Percentiles rank a stretch among this genome's conserved stretches.
Conservation (phyloP, 2,888 invertebrate genomes). For the Branchellion lobata region DNA sequence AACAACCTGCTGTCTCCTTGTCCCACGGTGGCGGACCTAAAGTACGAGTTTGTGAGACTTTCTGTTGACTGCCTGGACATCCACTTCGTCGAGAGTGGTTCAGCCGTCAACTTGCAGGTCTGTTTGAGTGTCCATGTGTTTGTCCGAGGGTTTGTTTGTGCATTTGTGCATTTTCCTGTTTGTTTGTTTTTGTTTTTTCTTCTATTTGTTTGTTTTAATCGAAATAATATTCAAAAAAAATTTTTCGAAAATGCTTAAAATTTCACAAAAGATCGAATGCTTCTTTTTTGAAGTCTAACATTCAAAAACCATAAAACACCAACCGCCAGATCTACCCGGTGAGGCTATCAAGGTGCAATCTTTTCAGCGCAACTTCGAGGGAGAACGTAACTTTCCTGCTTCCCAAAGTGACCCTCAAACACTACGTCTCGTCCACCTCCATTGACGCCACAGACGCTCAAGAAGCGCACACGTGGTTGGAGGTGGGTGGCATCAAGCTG, state of each 20-base stretch:
- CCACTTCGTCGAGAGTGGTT: conserved; percentile 83
- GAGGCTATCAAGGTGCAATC: conserved; percentile 83
- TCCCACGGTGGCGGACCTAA: conserved; percentile 79
- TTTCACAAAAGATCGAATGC: not conserved
- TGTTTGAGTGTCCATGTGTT: not conserved
- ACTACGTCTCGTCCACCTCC: conserved; percentile 68
- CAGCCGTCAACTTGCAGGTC: conserved; percentile 82
- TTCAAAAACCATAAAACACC: not conserved
- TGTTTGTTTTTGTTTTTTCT: not conserved
- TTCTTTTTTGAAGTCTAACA: not conserved
- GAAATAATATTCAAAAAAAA: not conserved
- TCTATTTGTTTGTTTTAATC: not conserved
- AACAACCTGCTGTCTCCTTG: conserved; percentile 70
- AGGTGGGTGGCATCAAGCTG: conserved; percentile 83
- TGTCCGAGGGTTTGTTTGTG: too few relatives aligned
- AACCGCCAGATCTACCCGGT: conserved; percentile 78
- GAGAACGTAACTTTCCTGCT: conserved; percentile 83
- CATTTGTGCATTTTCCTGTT: conserved; percentile 7
- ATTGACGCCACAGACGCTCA: conserved; percentile 49
- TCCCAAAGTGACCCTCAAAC: conserved; percentile 72
- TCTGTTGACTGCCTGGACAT: conserved; percentile 71
- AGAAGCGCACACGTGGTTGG: conserved; percentile 77
- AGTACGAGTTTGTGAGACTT: conserved; percentile 83
- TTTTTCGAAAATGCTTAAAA: not conserved
- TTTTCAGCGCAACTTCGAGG: conserved; percentile 88